Evolutionary conservation across 2,113 vertebrate species (phyloP).

Genomic region (Benitochromis conjunctus): DNA sequence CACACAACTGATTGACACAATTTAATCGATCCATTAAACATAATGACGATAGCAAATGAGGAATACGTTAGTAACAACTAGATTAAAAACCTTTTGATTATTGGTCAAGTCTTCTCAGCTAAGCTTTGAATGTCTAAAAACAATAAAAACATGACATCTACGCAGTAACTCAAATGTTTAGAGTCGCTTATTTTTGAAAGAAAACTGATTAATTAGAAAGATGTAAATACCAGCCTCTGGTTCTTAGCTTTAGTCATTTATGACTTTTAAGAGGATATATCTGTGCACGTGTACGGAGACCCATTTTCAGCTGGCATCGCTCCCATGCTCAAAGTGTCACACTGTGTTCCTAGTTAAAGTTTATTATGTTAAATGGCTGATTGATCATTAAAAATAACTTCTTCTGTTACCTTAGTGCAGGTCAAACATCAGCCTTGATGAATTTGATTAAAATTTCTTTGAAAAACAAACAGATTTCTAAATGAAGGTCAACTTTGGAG

Average conservation of each 20-base stretch:
- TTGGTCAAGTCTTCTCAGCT: neutral
- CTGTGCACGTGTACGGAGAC: neutral
- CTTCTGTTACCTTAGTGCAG: neutral
- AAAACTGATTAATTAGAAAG: neutral
- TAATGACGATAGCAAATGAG: neutral
- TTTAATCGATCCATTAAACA: neutral
- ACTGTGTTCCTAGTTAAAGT: neutral
- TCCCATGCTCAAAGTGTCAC: neutral
- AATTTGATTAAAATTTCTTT: neutral
- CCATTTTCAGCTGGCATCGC: neutral
- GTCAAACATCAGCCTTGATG: neutral
- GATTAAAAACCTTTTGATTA: neutral
- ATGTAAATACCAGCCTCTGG: neutral
- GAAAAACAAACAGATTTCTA: neutral
- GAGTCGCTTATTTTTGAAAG: rapidly evolving
- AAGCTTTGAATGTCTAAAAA: neutral
- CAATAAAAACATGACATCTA: neutral
- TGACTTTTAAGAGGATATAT: neutral
- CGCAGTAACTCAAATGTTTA: neutral
- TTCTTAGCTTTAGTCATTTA: neutral
- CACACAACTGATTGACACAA: neutral
- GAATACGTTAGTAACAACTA: neutral
- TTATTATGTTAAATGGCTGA: neutral
- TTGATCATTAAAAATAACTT: neutral
- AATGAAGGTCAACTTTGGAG: neutral